Evolutionary conservation across 2,797 vertebrate genomes (phyloP).

Genomic region (Clarias pachynema): DNA sequence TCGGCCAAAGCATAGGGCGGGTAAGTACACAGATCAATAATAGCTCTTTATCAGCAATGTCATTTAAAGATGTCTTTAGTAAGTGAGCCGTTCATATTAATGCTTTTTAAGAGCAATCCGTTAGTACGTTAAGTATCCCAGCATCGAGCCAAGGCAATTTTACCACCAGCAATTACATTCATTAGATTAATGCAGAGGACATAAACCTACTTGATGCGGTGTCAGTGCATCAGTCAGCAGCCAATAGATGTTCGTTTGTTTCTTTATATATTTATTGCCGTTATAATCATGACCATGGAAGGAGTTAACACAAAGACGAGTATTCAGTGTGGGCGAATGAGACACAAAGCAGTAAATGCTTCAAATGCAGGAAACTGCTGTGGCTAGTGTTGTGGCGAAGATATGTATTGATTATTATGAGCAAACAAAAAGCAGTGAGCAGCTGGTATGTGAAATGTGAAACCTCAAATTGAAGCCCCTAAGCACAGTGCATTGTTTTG

Average conservation of each 20-base stretch:
- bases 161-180: constrained; percentile 9
- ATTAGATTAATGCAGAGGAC: constrained; percentile 7
- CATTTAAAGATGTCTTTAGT: constrained; percentile 8
- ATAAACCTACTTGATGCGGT: background rate
- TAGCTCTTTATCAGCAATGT: constrained; percentile 7
- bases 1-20: constrained; percentile 89
- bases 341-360: background rate
- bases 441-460: background rate
- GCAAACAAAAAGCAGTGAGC: background rate
- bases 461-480: background rate
- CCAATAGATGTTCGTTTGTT: background rate
- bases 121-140: constrained; percentile 15
- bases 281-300: background rate
- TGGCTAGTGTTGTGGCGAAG: background rate
- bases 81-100: background rate
- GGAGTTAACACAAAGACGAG: too few relatives aligned
- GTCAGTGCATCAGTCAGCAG: background rate
- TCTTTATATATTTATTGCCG: background rate
- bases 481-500: background rate
- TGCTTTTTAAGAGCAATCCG: background rate
- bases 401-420: background rate
- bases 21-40: constrained; percentile 70
- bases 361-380: background rate
- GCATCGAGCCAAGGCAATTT: constrained; percentile 8
- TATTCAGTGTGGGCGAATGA: background rate